These are phyloP conservation scores for Trematomus bernacchii DNA, from an alignment of 2,797 vertebrate species.

Conservation along the genomic window DNA sequence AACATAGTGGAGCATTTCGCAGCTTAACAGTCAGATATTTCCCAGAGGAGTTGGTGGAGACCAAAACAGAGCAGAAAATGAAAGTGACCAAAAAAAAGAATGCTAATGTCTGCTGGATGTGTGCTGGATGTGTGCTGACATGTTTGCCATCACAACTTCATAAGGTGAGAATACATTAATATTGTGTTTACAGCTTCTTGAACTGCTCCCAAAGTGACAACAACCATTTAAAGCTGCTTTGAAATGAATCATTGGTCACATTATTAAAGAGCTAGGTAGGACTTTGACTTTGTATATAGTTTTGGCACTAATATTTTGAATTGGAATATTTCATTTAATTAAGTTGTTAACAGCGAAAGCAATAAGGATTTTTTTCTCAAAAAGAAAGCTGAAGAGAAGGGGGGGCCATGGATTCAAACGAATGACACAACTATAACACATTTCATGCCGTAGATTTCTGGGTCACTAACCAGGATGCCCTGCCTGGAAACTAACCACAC, in stretches of 20 bases:
- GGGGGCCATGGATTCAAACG: constrained; percentile 25
- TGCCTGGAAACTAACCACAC: constrained; percentile 62
- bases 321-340: not conserved
- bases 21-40: not conserved
- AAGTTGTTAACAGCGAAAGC: not conserved
- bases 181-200: not conserved
- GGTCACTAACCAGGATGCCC: constrained; percentile 20
- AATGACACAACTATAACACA: constrained; percentile 18
- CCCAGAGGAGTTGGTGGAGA: not conserved
- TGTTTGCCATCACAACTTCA: not conserved
- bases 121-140: constrained; percentile 3
- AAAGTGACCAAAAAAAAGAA: not conserved
- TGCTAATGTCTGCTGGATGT: not conserved
- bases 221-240: constrained; percentile 4
- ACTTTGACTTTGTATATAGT: not conserved
- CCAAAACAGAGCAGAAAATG: not conserved
- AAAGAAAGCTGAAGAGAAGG: not conserved
- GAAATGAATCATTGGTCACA: not conserved
- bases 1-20: not conserved
- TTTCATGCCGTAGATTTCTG: constrained; percentile 10
- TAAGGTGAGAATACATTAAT: not conserved
- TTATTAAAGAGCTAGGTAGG: no score
- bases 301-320: not conserved
- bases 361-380: not conserved
- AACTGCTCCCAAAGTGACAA: not conserved